phyloP scores from a whole-genome alignment of 2,888 invertebrate genomes.

The Galerucella nymphaeae region DNA sequence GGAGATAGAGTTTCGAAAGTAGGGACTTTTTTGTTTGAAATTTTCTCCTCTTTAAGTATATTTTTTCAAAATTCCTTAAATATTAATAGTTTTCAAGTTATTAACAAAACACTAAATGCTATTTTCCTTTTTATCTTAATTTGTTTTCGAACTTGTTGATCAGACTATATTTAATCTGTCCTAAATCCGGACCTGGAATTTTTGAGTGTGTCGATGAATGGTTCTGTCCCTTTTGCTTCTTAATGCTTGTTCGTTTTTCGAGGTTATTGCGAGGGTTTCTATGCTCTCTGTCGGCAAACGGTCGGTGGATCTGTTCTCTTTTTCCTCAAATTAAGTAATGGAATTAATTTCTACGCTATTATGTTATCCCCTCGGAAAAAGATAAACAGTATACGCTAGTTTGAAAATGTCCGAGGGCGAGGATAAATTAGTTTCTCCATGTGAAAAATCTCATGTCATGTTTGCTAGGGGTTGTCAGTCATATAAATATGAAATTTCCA shows the following conservation, averaged over 20 bases:
- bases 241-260: constrained; percentile 15
- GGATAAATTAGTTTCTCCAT: neutral
- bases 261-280: constrained; percentile 15
- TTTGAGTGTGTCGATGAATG: constrained; percentile 6
- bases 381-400: constrained; percentile 1
- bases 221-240: constrained; percentile 4
- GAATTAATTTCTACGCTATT: constrained; percentile 30
- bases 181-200: neutral
- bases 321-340: constrained; percentile 31
- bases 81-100: too few species aligned
- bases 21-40: too few species aligned
- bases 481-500: neutral
- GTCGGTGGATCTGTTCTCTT: constrained; percentile 13
- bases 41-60: too few species aligned
- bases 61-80: too few species aligned
- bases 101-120: too few species aligned
- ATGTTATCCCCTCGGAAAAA: constrained; percentile 25
- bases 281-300: constrained; percentile 11
- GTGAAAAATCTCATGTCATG: neutral
- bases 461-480: neutral
- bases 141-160: too few species aligned
- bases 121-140: too few species aligned
- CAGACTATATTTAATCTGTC: neutral
- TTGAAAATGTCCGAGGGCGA: neutral
- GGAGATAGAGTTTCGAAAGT: too few species aligned